Evolutionary conservation across 2,888 invertebrate species (phyloP).

Genomic region (Lepas anatifera): DNA sequence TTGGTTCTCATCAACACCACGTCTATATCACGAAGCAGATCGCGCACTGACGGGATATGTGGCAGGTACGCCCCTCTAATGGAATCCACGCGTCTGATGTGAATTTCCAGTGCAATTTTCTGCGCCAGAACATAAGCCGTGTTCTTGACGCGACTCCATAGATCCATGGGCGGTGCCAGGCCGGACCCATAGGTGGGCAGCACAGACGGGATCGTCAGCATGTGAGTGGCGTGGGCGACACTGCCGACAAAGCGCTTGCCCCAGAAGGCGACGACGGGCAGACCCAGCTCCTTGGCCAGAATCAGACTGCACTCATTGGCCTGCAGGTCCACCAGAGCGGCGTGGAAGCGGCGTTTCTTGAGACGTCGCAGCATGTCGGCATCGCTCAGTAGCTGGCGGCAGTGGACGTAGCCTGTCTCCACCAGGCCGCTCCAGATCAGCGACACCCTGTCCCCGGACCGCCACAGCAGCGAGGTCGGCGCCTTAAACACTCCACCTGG

Average conservation of each 20-base stretch:
- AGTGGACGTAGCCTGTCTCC: slow-evolving; percentile 18
- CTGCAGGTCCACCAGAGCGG: slow-evolving; percentile 29
- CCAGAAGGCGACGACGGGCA: slow-evolving; percentile 31
- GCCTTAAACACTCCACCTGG: no score
- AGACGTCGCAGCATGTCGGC: slow-evolving; percentile 23
- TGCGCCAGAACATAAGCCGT: slow-evolving; percentile 27
- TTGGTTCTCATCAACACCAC: slow-evolving; percentile 34
- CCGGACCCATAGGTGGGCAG: slow-evolving; percentile 29
- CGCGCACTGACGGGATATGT: slow-evolving; percentile 26
- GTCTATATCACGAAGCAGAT: slow-evolving; percentile 29
- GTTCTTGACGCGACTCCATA: slow-evolving; percentile 28
- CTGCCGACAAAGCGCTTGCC: slow-evolving; percentile 30
- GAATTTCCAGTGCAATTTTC: slow-evolving; percentile 27
- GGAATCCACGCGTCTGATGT: slow-evolving; percentile 22
- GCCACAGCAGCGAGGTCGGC: not conserved
- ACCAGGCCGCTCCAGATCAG: not conserved
- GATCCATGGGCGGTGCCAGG: slow-evolving; percentile 28
- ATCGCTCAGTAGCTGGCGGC: slow-evolving; percentile 21
- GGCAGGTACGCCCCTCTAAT: slow-evolving; percentile 27
- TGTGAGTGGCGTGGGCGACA: slow-evolving; percentile 27
- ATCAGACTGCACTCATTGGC: slow-evolving; percentile 31
- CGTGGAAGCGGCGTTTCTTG: slow-evolving; percentile 25
- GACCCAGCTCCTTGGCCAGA: slow-evolving; percentile 27
- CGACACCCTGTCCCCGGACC: not conserved
- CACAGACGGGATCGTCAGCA: slow-evolving; percentile 28